Evolutionary conservation across 2,888 invertebrate species (phyloP).

Genomic region (Drosophila pseudotakahashii): DNA sequence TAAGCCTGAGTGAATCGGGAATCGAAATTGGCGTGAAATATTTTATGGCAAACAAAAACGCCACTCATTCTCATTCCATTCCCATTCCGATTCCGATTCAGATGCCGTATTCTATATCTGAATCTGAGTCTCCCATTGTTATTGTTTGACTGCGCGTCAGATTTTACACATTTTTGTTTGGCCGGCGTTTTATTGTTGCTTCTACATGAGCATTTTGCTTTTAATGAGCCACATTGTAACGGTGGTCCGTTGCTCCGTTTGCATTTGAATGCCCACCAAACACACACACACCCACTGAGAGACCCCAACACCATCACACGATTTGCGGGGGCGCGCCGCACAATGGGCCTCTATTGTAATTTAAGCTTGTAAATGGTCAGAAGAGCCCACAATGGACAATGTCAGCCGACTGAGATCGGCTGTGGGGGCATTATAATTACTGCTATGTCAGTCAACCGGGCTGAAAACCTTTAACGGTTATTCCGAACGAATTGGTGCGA

Average conservation of each 20-base stretch:
- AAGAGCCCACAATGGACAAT: slow-evolving; percentile 43
- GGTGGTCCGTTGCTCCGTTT: slow-evolving; percentile 74
- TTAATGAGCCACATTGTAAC: slow-evolving; percentile 75
- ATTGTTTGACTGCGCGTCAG: slow-evolving; percentile 64
- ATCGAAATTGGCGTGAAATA: slow-evolving; percentile 72
- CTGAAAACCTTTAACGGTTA: slow-evolving; percentile 63
- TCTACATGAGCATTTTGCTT: slow-evolving; percentile 49
- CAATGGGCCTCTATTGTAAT: slow-evolving; percentile 74
- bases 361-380: slow-evolving; percentile 71
- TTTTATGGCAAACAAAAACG: slow-evolving; percentile 58
- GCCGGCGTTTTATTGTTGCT: slow-evolving; percentile 45
- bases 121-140: slow-evolving; percentile 52
- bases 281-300: slow-evolving; percentile 7
- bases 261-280: slow-evolving; percentile 69
- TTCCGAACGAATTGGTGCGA: slow-evolving; percentile 73
- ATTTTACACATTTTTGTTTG: slow-evolving; percentile 69
- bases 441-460: slow-evolving; percentile 27
- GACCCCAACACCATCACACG: slow-evolving; percentile 15
- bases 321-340: slow-evolving; percentile 68
- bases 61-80: slow-evolving; percentile 33
- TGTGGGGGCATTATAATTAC: slow-evolving; percentile 67
- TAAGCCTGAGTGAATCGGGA: slow-evolving; percentile 3
- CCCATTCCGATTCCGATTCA: slow-evolving; percentile 40
- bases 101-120: slow-evolving; percentile 37
- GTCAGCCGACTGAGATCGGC: slow-evolving; percentile 41